These are phyloP conservation scores for Leptopilina drosophilae DNA, from an alignment of 2,888 invertebrate species.

Conservation along the genomic window DNA sequence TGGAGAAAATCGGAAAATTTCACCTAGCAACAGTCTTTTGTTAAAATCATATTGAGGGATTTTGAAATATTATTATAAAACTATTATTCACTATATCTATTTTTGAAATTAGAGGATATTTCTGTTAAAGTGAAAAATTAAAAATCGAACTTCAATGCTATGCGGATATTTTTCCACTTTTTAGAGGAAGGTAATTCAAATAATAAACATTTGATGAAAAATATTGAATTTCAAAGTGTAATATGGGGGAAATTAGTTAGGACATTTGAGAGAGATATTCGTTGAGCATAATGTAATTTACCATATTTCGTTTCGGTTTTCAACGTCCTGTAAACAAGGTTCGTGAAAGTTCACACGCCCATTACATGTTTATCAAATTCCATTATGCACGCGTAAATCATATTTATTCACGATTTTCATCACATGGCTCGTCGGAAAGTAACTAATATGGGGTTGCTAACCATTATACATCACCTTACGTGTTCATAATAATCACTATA, in stretches of 20 bases:
- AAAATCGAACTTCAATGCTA: too few species aligned
- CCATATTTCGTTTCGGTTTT: conserved; percentile 4
- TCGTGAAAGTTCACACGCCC: conserved; percentile 15
- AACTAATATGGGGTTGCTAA: neutral
- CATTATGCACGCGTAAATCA: conserved; percentile 15
- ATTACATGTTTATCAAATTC: conserved; percentile 20
- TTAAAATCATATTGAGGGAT: too few species aligned
- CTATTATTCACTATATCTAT: too few species aligned
- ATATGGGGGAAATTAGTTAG: neutral
- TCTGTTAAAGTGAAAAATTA: too few species aligned
- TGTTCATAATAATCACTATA: neutral
- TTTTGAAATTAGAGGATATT: too few species aligned
- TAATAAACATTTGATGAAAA: neutral
- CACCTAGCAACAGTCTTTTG: too few species aligned
- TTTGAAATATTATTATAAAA: too few species aligned
- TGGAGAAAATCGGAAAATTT: too few species aligned
- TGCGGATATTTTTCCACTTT: too few species aligned
- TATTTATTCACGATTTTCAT: conserved; percentile 8
- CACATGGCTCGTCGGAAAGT: conserved; percentile 5
- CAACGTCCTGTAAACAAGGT: conserved; percentile 11
- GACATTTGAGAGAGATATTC: neutral
- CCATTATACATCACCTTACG: neutral
- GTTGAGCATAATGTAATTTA: neutral
- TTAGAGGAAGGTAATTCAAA: neutral
- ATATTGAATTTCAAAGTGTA: neutral